Conservation (phyloP, 2,888 invertebrate species). For the Amphipoea lucens region DNA sequence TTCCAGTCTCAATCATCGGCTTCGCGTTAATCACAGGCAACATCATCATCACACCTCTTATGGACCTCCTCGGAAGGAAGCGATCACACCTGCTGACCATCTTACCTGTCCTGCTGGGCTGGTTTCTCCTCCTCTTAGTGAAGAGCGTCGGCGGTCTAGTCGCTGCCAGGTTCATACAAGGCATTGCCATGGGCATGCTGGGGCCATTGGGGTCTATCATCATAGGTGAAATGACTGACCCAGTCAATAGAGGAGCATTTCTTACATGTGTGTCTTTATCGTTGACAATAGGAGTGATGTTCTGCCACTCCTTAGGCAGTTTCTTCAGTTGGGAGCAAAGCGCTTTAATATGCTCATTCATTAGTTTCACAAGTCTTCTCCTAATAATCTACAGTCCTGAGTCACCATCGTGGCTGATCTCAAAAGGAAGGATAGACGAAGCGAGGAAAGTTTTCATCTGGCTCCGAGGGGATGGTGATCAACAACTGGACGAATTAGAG, state of each 20-base stretch:
- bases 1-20: slow-evolving; percentile 91
- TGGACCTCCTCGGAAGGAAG: slow-evolving; percentile 90
- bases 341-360: slow-evolving; percentile 87
- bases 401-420: slow-evolving; percentile 92
- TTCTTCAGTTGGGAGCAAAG: slow-evolving; percentile 90
- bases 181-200: slow-evolving; percentile 90
- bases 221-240: slow-evolving; percentile 91
- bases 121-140: slow-evolving; percentile 89
- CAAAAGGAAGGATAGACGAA: slow-evolving; percentile 89
- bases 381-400: slow-evolving; percentile 91
- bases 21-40: slow-evolving; percentile 91
- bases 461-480: slow-evolving; percentile 87
- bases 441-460: slow-evolving; percentile 90
- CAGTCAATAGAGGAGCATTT: slow-evolving; percentile 91
- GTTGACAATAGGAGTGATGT: slow-evolving; percentile 91
- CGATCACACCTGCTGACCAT: slow-evolving; percentile 88
- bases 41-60: slow-evolving; percentile 89
- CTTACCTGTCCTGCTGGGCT: slow-evolving; percentile 90
- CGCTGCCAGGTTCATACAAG: slow-evolving; percentile 88
- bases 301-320: slow-evolving; percentile 91
- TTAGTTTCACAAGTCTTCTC: slow-evolving; percentile 88
- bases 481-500: slow-evolving; percentile 85
- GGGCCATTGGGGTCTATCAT: slow-evolving; percentile 90
- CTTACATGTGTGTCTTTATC: slow-evolving; percentile 91
- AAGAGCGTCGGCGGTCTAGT: slow-evolving; percentile 85